Evolutionary conservation across 2,113 vertebrate species (phyloP).

Genomic region (Spilogale gracilis): DNA sequence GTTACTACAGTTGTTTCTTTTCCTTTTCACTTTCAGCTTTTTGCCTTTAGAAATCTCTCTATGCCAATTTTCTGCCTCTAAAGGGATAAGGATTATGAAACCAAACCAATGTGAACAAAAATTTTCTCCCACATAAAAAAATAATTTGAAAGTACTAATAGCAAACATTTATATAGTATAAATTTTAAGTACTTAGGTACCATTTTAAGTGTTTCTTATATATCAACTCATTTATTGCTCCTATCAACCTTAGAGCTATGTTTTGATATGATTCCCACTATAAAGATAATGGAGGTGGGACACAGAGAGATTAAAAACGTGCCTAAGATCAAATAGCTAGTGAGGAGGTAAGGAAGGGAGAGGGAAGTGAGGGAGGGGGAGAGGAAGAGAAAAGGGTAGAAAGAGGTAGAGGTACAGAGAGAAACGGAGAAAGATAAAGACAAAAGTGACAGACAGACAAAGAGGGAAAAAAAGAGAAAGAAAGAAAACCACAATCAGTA

Average conservation of each 20-base stretch:
- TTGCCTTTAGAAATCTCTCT: background rate
- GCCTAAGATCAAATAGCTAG: background rate
- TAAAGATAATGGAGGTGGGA: background rate
- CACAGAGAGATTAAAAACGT: conserved; percentile 6
- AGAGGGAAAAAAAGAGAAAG: background rate
- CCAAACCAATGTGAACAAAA: conserved; percentile 6
- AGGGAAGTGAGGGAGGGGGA: background rate
- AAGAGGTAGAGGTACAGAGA: background rate
- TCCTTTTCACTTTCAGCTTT: background rate
- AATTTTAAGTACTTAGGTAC: background rate
- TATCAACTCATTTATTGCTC: background rate
- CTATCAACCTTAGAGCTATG: background rate
- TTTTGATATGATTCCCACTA: background rate
- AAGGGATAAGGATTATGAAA: conserved; percentile 52
- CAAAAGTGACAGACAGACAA: background rate
- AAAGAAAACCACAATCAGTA: background rate
- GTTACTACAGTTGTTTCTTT: background rate
- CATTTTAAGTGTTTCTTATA: conserved; percentile 29
- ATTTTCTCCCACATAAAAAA: conserved; percentile 13
- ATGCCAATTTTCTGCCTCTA: conserved; percentile 35
- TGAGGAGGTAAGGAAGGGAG: background rate
- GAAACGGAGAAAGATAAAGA: background rate
- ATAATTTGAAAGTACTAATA: background rate
- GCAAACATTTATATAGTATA: background rate
- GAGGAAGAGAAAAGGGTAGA: background rate